Evolutionary conservation across 2,113 vertebrate genomes (phyloP), one percentile per base, ranked within the genome.

Genomic region (Archocentrus centrarchus): DNA sequence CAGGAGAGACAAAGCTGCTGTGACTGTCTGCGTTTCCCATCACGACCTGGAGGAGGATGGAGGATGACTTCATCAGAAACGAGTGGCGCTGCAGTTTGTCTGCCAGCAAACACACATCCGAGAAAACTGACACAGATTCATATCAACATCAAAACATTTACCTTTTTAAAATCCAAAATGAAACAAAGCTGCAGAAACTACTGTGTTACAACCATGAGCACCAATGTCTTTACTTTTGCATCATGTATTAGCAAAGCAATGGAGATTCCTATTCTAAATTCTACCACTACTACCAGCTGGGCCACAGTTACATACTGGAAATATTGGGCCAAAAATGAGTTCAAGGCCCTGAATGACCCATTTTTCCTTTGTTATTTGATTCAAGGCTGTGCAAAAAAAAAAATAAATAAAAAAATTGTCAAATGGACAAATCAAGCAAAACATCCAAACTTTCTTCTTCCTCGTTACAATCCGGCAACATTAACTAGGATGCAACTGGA

Each of bases 11-110:
- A 80, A 87, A 92, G 88, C 88, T 86, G 89, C 96, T 97, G 90
- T 97, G 97, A 92, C 98, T 99, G 94, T 99, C 98, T 10, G 97
- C 94, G 95, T 99, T 99, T 88, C 98, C 98, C 98, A 99, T 99
- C 76, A 86, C 95, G n/a, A 93, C 94, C 97, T 98, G 95, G 18
- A 82, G 75, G 37, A 60, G 32, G 13, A 60, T 32, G 9, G 41
- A 70, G 8, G 18, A 76, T 57, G 64, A 86, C 60, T 79, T 85
- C 81, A 88, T 84, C 80, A 88, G 50, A 70, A 39, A 41, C 6
- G 10, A 70, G 44, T 3, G 0, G 30, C 24, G 50, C 44, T 32
- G 30, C 66, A 53, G 44, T 50, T 50, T 50, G 14, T 50, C 47
- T 50, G 47, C 44, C 17, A 70, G 24, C 24, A 17, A 3, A 53